Base-by-base conservation (phyloP, 2,888 invertebrate species). In the Agrotis puta region DNA sequence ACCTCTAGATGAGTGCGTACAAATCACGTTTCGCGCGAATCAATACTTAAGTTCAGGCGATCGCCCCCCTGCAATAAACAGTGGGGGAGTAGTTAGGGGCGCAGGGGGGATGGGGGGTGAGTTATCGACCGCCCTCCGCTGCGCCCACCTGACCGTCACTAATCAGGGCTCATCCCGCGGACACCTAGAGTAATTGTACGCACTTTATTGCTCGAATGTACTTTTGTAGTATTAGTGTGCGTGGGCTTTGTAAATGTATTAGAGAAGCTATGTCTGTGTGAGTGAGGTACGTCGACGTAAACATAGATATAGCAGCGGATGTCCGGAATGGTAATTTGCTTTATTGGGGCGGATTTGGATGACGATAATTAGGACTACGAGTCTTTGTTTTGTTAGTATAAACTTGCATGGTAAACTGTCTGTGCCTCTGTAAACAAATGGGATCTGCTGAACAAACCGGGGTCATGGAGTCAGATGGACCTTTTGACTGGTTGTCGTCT, bases 11-110 rank as follows among this genome's bases (percentile, higher is more conserved):
- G 95, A 96, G 94, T 95, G 95, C 95, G 95, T 95, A 96, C 95
- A 96, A 96, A 96, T 96, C 96, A 96, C 95, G 95, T 95, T 96
- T 95, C 94, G 95, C 95, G 95, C 95, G 96, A 96, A 96, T 96
- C 96, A 96, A 96, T 96, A 96, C 96, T 95, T 95, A 95, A 96
- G 95, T 95, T 95, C 90, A 94, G 95, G 94, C 95, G 94, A 95
- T 95, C 94, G 93, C 91, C 95, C 94, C 95, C 95, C 94, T 94
- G 94, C 93, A 93, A 94, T 94, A 94, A 93, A 94, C 94, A 92
- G 92, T 91, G 92, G 92, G 85, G 92, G 92, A 90, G 90, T 92
- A 92, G 92, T 92, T 92, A 88, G 93, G 93, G 91, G 88, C 81
- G 86, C 82, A 82, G 91, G 91, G 88, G 90, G 88, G 86, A 84